These are phyloP conservation scores for Ganaspis sp. DNA, from an alignment of 1,140 invertebrate genomes.

Conservation along the genomic window DNA sequence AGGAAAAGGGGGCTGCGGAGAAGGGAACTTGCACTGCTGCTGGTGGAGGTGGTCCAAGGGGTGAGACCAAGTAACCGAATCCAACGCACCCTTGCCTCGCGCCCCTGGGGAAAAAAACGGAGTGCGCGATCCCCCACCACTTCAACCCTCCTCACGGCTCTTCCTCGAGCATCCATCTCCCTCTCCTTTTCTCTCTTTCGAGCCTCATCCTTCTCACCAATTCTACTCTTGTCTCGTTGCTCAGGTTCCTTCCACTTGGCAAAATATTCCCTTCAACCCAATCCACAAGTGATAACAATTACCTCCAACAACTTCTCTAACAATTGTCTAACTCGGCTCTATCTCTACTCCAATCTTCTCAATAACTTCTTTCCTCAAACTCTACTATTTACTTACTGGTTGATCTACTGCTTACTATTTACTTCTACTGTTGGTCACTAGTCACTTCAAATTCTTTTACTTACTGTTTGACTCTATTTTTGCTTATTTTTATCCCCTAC, in stretches of 20 bases:
- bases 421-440: no score
- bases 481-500: no score
- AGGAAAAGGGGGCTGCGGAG: conserved; percentile 35
- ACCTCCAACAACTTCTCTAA: neutral
- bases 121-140: conserved; percentile 56
- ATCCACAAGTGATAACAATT: neutral
- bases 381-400: no score
- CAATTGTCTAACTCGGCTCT: neutral
- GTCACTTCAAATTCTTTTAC: no score
- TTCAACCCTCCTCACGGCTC: conserved; percentile 40
- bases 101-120: conserved; percentile 65
- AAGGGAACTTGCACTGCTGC: conserved; percentile 47
- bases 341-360: no score
- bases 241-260: conserved; percentile 57
- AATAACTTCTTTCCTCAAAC: no score
- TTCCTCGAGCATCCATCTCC: conserved; percentile 50
- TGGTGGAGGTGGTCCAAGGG: conserved; percentile 53
- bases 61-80: conserved; percentile 74
- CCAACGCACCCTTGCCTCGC: conserved; percentile 66
- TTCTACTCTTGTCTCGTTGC: conserved; percentile 44
- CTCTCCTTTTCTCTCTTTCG: conserved; percentile 35
- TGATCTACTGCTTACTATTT: no score
- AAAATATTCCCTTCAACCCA: conserved; percentile 50
- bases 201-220: conserved; percentile 24
- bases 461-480: no score